Evolutionary conservation across 2,797 vertebrate genomes (phyloP), one percentile per base, ranked within the genome.

Genomic region (Acrocephalus scirpaceus): DNA sequence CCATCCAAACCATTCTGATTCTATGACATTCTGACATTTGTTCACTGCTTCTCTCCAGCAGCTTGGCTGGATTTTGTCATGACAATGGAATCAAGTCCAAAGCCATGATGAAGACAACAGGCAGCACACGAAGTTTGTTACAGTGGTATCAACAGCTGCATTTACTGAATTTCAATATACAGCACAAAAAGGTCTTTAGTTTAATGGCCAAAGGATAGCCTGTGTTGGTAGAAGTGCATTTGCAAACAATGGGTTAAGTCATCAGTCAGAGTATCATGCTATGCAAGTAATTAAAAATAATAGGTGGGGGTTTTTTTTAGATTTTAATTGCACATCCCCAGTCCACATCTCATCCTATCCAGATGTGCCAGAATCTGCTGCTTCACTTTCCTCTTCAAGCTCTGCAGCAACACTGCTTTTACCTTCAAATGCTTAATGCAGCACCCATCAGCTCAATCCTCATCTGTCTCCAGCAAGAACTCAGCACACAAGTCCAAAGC

Each of bases 301-400:
- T 1, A 61, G 16, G 7, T 18, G 3, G 14, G 23, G 2, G 0
- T 5, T 27, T 30, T 56, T 64, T 53, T n/a, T 5, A 16, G 4
- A 32, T 42, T 57, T 85, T 45, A 44, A 48, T 34, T 69, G 26
- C 47, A 69, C 45, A 69, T 26, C 11, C 14, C 34, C 25, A 45
- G 51, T 54, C 30, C 29, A 40, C n/a, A 34, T 30, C 60, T 54
- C 5, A 2, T 67, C 17, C 65, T 51, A 53, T 13, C 23, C 66
- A 44, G 7, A 36, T 17, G 23, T 2, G 3, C 20, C 18, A 30
- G 34, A 19, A 91, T 27, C 15, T 75, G 26, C 26, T 19, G 48
- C 42, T 62, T 86, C 38, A 48, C 48, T 18, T 45, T 76, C 45
- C 20, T 80, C 53, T 60, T 42, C 51, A 61, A 50, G 74, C 42